Percentiles rank a stretch among this genome's conserved stretches.
These are phyloP conservation scores for Formica exsecta DNA, from an alignment of 1,140 invertebrate species.

Conservation along the genomic window DNA sequence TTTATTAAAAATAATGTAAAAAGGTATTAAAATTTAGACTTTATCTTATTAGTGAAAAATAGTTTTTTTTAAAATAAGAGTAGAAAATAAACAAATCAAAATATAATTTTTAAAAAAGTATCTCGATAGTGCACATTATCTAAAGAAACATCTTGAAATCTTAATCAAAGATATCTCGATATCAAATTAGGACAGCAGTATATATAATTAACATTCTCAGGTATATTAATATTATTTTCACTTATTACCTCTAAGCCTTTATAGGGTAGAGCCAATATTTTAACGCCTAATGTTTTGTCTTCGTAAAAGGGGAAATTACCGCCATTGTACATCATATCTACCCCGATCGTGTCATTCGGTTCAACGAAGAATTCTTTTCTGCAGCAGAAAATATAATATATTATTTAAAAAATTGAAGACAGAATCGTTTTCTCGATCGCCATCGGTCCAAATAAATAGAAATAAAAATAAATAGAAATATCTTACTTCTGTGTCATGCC, in stretches of 20 bases:
- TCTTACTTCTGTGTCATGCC: slow-evolving; percentile 87
- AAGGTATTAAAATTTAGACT: not conserved
- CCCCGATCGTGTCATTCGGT: slow-evolving; percentile 84
- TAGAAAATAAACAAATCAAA: no score
- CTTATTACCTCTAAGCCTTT: slow-evolving; percentile 86
- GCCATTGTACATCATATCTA: slow-evolving; percentile 90
- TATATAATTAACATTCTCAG: not conserved
- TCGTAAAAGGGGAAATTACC: slow-evolving; percentile 88
- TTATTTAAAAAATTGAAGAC: not conserved
- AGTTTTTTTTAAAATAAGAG: not conserved
- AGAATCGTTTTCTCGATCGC: not conserved
- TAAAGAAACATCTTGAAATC: not conserved
- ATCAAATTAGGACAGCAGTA: not conserved
- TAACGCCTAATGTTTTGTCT: slow-evolving; percentile 86
- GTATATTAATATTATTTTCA: not conserved
- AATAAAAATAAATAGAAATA: slow-evolving; percentile 13
- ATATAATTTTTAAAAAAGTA: no score
- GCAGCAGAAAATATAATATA: slow-evolving; percentile 23
- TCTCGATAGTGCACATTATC: not conserved
- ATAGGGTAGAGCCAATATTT: slow-evolving; percentile 91
- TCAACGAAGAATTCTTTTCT: slow-evolving; percentile 85
- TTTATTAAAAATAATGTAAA: not conserved
- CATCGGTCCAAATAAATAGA: not conserved
- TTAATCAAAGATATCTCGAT: not conserved
- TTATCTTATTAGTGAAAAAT: not conserved